Evolutionary conservation across 2,113 vertebrate species (phyloP).

Genomic region (Pao palembangensis): DNA sequence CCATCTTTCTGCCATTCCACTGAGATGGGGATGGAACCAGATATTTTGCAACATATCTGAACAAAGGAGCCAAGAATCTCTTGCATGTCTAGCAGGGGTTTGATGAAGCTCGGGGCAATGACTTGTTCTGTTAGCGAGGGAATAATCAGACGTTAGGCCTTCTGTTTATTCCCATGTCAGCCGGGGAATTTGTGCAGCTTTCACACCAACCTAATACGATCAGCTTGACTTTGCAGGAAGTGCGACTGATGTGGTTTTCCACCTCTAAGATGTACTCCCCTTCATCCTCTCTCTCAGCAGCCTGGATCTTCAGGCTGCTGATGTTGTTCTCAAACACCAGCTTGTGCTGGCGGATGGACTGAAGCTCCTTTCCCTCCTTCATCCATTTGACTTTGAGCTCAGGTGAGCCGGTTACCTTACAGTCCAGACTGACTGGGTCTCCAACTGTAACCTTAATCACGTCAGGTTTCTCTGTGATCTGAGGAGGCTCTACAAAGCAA

Average conservation of each 20-base stretch:
- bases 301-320: constrained; percentile 89
- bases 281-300: constrained; percentile 84
- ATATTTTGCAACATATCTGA: constrained; percentile 89
- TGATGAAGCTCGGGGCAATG: constrained; percentile 91
- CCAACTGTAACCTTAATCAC: constrained; percentile 87
- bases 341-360: constrained; percentile 89
- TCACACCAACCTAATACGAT: constrained; percentile 88
- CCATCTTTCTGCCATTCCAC: constrained; percentile 95
- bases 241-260: constrained; percentile 90
- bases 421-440: constrained; percentile 92
- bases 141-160: constrained; percentile 53
- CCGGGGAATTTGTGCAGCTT: neutral
- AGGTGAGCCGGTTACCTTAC: constrained; percentile 90
- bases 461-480: constrained; percentile 89
- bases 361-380: constrained; percentile 88
- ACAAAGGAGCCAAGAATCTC: constrained; percentile 85
- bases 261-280: constrained; percentile 93
- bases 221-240: constrained; percentile 84
- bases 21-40: constrained; percentile 90
- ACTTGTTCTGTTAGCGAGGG: constrained; percentile 85
- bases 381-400: constrained; percentile 92
- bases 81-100: constrained; percentile 87
- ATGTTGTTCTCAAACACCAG: constrained; percentile 90
- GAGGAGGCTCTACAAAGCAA: constrained; percentile 84
- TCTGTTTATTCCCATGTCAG: neutral